Evolutionary conservation across 37 sponge, comb jelly and placozoan genomes (phyloP), one percentile per base, ranked within the genome.

Genomic region (Agelas oroides): DNA sequence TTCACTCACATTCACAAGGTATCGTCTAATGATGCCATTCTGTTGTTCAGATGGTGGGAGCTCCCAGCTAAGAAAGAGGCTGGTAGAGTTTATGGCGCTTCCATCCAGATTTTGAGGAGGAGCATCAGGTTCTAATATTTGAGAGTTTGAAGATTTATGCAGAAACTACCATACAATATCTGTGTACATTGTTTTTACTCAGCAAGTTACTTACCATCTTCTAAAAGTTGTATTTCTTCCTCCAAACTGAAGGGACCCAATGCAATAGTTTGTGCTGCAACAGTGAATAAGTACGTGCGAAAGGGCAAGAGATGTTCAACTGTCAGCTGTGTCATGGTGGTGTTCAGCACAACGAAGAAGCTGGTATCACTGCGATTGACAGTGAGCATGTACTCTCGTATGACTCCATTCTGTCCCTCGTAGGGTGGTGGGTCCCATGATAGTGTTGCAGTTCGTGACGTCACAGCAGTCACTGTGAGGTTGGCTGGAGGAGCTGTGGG

Each of bases 231-330:
- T 28, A 31, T 12, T 3, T 36, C 3, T 27, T 28, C 28, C 3
- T 24, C 19, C 12, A 5, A 6, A 6, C 34, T 34, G 35, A 58
- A 71, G 34, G 88, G 88, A 35, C 88, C 82, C 17, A 55, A 14
- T 24, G 5, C 82, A 14, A 87, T 40, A 28, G 88, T 87, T 23
- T 37, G 35, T n/a, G 88, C 88, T 61, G 88, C 75, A 19, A 87
- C 69, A 53, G 75, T 21, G 53, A 73, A 31, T 1, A 23, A 17
- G 65, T 87, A 81, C 41, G 31, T 32, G 59, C 61, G 66, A 64
- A 31, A 72, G 33, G 88, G 88, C 5, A 75, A 76, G 25, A 86
- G 71, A 31, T 32, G 11, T 21, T 36, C 21, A 0, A 77, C 20
- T 37, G 61, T 81, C 15, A 71, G 24, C 14, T n/a, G 23, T 19